phyloP scores from a whole-genome alignment of 2,113 vertebrate species.

The Indicator indicator region DNA sequence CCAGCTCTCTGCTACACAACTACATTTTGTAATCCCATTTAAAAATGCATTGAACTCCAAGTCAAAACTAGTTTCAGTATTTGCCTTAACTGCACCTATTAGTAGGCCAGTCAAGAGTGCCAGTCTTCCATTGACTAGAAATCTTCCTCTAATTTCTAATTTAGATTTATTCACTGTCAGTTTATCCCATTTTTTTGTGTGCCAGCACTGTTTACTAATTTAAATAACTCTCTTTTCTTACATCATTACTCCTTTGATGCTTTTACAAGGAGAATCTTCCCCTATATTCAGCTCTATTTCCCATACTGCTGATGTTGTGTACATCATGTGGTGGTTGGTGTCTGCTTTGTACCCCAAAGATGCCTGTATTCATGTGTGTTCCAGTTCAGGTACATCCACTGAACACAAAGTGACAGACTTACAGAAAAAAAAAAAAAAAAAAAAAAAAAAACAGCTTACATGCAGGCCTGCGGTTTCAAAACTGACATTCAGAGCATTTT shows the following conservation, averaged over 20 bases:
- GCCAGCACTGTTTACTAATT: neutral
- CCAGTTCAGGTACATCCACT: neutral
- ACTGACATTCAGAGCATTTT: neutral
- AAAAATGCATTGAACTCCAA: constrained; percentile 22
- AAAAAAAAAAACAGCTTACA: neutral
- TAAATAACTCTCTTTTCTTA: neutral
- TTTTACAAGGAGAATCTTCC: neutral
- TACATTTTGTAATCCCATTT: constrained; percentile 23
- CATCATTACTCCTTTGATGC: neutral
- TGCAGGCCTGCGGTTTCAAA: neutral
- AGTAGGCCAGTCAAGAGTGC: neutral
- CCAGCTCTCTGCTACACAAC: neutral
- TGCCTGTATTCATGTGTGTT: neutral
- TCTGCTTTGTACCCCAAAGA: neutral
- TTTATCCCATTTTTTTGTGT: neutral
- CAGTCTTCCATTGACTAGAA: neutral
- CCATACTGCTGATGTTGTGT: neutral
- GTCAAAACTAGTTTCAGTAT: constrained; percentile 44
- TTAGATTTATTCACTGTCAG: neutral
- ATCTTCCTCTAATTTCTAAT: constrained; percentile 20
- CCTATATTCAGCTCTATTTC: neutral
- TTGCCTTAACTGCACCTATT: constrained; percentile 34
- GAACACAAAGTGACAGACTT: neutral
- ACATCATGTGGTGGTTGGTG: neutral
- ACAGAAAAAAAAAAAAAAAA: neutral